These are phyloP conservation scores for Pithys albifrons DNA, from an alignment of 2,113 vertebrate genomes.

Conservation along the genomic window DNA sequence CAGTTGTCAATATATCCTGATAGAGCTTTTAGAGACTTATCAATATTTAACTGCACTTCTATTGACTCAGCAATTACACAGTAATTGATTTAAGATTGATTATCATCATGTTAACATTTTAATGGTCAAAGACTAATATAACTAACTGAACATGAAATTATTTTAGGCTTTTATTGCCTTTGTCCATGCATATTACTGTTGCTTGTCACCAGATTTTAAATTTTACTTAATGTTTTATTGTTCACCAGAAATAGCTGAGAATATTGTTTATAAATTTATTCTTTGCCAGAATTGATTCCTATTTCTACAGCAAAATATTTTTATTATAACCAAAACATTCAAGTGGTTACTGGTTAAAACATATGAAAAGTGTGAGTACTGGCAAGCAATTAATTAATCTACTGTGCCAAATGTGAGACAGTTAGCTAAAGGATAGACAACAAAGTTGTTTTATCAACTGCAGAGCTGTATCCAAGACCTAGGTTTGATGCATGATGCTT, in stretches of 20 bases:
- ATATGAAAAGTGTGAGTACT: background rate
- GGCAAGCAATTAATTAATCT: background rate
- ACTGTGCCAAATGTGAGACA: background rate
- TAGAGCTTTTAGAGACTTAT: conserved; percentile 85
- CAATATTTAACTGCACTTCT: conserved; percentile 83
- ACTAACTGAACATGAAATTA: conserved; percentile 40
- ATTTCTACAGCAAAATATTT: background rate
- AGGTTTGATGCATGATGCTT: conserved; percentile 8
- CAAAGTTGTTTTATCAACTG: conserved; percentile 15
- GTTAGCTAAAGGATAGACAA: background rate
- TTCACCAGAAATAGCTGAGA: background rate
- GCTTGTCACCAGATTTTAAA: background rate
- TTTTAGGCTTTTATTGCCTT: background rate
- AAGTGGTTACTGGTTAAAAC: background rate
- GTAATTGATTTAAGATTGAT: conserved; percentile 89
- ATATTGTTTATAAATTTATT: background rate
- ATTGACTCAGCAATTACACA: conserved; percentile 86
- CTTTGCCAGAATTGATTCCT: background rate
- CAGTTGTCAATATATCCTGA: conserved; percentile 77
- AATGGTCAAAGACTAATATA: conserved; percentile 38
- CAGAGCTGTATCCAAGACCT: background rate
- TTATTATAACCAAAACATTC: background rate
- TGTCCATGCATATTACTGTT: background rate
- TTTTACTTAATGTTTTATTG: background rate
- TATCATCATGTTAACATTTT: conserved; percentile 76